These are phyloP conservation scores for Siniperca undulata DNA, from an alignment of 2,797 vertebrate species.

Conservation along the genomic window DNA sequence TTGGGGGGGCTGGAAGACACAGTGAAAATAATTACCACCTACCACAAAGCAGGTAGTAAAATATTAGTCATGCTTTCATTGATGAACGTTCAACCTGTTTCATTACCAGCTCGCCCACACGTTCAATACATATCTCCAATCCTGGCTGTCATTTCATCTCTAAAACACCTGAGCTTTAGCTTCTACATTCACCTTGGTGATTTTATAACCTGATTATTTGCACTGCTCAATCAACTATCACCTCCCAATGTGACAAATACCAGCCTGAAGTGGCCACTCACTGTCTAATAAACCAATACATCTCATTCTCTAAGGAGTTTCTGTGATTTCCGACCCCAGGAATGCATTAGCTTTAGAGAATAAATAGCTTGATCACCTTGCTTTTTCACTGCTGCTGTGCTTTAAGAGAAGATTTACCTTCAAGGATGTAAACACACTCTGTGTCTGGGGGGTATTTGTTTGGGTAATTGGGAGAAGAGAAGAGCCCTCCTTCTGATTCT, in stretches of 20 bases:
- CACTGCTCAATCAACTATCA: slow-evolving; percentile 43
- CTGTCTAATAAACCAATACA: slow-evolving; percentile 24
- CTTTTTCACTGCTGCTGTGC: slow-evolving; percentile 6
- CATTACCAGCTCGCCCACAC: slow-evolving; percentile 33
- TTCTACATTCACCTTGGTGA: slow-evolving; percentile 37
- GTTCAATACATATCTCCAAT: slow-evolving; percentile 39
- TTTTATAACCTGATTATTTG: slow-evolving; percentile 47
- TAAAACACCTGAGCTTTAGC: slow-evolving; percentile 27
- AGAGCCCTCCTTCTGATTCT: slow-evolving; percentile 95
- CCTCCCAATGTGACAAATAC: slow-evolving; percentile 36
- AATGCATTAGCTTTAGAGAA: not conserved
- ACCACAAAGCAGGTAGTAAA: slow-evolving; percentile 31
- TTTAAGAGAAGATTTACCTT: slow-evolving; percentile 87
- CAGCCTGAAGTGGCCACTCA: slow-evolving; percentile 19
- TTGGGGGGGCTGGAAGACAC: slow-evolving; percentile 91
- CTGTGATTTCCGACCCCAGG: not conserved
- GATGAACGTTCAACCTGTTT: slow-evolving; percentile 47
- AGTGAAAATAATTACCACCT: slow-evolving; percentile 64
- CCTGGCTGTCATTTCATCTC: slow-evolving; percentile 31
- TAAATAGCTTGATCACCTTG: slow-evolving; percentile 11
- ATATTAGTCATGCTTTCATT: slow-evolving; percentile 51
- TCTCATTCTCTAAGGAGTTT: slow-evolving; percentile 1
- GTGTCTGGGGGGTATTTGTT: slow-evolving; percentile 98
- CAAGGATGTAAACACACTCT: slow-evolving; percentile 99
- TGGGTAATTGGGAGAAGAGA: slow-evolving; percentile 98